These are phyloP conservation scores for Hetaerina americana DNA, from an alignment of 1,140 invertebrate species.

Conservation along the genomic window DNA sequence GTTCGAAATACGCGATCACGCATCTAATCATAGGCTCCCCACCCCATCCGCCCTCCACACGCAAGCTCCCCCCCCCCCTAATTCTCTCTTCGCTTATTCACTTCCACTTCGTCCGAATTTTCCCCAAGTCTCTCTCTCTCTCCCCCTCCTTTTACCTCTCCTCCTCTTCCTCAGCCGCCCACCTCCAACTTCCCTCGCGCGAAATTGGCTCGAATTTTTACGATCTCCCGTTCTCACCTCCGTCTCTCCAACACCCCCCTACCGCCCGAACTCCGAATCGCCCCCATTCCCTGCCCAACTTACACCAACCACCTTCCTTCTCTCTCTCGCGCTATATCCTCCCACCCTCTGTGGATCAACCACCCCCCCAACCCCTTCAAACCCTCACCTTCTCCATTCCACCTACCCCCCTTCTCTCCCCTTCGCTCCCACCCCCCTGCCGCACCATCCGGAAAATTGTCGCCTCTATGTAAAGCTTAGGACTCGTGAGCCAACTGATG, in stretches of 20 bases:
- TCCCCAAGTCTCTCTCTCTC: background rate
- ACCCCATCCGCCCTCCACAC: no score
- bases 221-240: background rate
- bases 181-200: no score
- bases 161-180: background rate
- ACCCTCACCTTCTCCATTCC: background rate
- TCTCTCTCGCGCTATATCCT: no score
- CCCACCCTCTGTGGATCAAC: no score
- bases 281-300: no score
- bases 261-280: no score
- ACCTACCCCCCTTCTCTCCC: background rate
- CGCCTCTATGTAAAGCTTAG: background rate
- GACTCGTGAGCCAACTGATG: no score
- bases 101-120: background rate
- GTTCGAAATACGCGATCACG: background rate
- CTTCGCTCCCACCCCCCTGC: background rate
- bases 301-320: no score
- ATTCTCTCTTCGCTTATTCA: background rate
- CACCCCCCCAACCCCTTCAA: no score
- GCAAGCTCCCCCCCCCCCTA: no score
- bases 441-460: background rate
- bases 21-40: background rate
- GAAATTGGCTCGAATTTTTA: background rate
- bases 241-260: background rate
- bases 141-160: no score